Conservation (phyloP, 2,113 vertebrate genomes). For the Myotis yumanensis region DNA sequence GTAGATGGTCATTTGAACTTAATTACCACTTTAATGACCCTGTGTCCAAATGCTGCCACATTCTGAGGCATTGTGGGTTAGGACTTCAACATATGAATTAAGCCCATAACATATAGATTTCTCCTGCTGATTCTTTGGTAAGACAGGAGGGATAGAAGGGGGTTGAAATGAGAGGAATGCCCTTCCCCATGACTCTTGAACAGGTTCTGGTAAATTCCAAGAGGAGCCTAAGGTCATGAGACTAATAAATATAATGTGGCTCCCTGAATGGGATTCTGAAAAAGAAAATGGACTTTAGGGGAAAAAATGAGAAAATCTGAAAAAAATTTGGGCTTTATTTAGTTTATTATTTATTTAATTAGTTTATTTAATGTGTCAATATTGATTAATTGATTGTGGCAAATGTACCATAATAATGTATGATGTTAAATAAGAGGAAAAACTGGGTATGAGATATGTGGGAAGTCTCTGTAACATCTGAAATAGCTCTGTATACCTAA, state of each 20-base stretch:
- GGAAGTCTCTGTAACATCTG: background rate
- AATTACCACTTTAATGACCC: too few species aligned
- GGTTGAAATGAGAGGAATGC: too few species aligned
- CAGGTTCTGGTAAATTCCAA: too few species aligned
- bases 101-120: too few species aligned
- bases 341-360: background rate
- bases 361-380: background rate
- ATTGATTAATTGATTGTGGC: background rate
- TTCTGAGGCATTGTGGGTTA: too few species aligned
- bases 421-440: background rate
- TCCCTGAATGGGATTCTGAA: background rate
- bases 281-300: background rate
- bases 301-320: background rate
- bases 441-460: background rate
- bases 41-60: too few species aligned
- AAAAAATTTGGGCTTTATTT: background rate
- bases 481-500: conserved; percentile 28
- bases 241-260: background rate
- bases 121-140: too few species aligned
- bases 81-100: too few species aligned
- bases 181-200: too few species aligned
- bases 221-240: background rate
- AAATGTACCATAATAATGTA: background rate
- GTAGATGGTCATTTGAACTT: too few species aligned
- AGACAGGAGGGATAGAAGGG: too few species aligned